These are phyloP conservation scores for Tylochromis polylepis DNA, from an alignment of 2,113 vertebrate genomes.

Conservation along the genomic window DNA sequence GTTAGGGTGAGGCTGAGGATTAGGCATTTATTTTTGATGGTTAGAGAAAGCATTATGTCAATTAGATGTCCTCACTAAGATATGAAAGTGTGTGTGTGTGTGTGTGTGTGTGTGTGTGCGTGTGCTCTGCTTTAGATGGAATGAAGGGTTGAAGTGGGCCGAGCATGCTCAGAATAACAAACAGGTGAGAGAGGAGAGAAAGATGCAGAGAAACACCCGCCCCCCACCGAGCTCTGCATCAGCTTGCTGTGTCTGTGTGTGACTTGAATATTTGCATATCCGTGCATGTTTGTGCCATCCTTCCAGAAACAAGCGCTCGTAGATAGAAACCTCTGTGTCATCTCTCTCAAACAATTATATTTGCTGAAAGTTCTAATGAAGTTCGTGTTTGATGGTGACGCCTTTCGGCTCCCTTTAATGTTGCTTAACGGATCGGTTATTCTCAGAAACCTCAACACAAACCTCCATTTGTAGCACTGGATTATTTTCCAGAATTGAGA, in stretches of 20 bases:
- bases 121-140: background rate
- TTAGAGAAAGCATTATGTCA: background rate
- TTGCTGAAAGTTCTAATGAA: background rate
- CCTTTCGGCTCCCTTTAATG: background rate
- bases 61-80: too few relatives aligned
- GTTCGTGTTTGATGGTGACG: background rate
- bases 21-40: too few relatives aligned
- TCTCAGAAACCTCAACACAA: background rate
- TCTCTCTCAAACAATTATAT: background rate
- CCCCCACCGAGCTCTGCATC: background rate
- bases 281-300: background rate
- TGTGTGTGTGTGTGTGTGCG: fast-evolving
- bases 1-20: background rate
- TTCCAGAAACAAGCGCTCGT: background rate
- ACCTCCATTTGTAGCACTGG: background rate
- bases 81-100: background rate
- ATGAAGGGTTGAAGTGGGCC: slow-evolving; percentile 29
- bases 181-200: background rate
- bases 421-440: background rate
- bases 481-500: background rate
- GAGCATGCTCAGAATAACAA: slow-evolving; percentile 44
- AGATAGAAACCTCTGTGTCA: background rate
- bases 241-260: background rate
- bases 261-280: background rate
- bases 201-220: background rate